Conservation (phyloP, 2,888 invertebrate species). For the Andrena trimmerana region DNA sequence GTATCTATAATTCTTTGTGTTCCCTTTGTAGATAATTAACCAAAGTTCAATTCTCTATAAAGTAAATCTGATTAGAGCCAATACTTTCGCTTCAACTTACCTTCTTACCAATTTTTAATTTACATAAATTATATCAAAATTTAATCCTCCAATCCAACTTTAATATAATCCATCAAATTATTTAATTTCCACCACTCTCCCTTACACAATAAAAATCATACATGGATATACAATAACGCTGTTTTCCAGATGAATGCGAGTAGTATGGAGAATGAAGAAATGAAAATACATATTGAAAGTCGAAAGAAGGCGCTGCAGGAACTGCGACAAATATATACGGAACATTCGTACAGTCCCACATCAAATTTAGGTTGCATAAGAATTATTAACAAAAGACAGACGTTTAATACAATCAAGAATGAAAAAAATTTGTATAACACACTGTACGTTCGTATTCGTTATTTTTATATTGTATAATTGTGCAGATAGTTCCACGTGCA, state of each 20-base stretch:
- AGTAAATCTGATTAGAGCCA: too few relatives aligned
- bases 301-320: conserved; percentile 30
- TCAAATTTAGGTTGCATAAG: conserved; percentile 24
- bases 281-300: conserved; percentile 12
- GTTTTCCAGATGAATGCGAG: conserved; percentile 8
- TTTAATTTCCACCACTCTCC: too few relatives aligned
- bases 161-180: too few relatives aligned
- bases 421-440: not conserved
- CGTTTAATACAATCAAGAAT: not conserved
- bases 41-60: too few relatives aligned
- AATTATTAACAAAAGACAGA: not conserved
- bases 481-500: conserved; percentile 7
- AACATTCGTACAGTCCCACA: not conserved
- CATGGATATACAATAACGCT: not conserved
- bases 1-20: too few relatives aligned
- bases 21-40: too few relatives aligned
- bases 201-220: too few relatives aligned
- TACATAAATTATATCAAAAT: too few relatives aligned
- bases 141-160: too few relatives aligned
- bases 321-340: conserved; percentile 7
- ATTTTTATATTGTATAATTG: not conserved
- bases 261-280: not conserved
- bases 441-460: not conserved
- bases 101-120: too few relatives aligned
- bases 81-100: too few relatives aligned